Base-by-base conservation (phyloP, 2,113 vertebrate genomes). In the Cyprinodon variegatus region DNA sequence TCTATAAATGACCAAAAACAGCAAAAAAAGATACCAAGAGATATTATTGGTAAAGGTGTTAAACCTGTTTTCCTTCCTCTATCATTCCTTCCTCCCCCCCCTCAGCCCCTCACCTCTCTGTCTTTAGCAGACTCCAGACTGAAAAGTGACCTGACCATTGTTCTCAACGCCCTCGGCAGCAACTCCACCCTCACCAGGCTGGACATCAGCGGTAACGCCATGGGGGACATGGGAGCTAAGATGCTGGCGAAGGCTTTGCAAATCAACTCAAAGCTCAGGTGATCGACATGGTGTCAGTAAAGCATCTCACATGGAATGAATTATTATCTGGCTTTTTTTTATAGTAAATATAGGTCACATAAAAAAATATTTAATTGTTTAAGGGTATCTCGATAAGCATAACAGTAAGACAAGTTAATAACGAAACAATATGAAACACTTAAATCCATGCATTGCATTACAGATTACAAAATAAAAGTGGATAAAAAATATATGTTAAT, bases 191-290 rank as follows among this genome's bases (percentile, higher is more conserved):
- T 99, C 78, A 98, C 96, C 61, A 96, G 95, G 83, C 95, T 99
- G 74, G 98, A 99, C 93, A 96, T 99, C 92, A 97, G 97, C 46
- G 98, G 98, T 61, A 99, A 99, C 14, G 95, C 93, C 17, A 99
- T 99, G 98, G 98, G 97, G 0, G 98, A 99, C 88, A 98, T 99
- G 96, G 97, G 98, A 57, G 98, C 97, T 1, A 98, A 98, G 93
- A 99, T 99, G 98, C 80, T 99, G 86, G 97, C 97, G 66, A 99
- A 99, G 88, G 98, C 98, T 0, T 92, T 99, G 15, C 98, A 99
- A 91, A 99, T 99, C 90, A 99, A 99, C 94, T 97, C 96, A 69
- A 99, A 99, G 77, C 97, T 99, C 86, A 96, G 97, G 98, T 98
- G 90, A 74, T 76, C 8, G 6, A 14, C 50, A 11, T 13, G 36